Conservation (phyloP, 2,888 invertebrate species). For the Lepetodrilus schrolli region DNA sequence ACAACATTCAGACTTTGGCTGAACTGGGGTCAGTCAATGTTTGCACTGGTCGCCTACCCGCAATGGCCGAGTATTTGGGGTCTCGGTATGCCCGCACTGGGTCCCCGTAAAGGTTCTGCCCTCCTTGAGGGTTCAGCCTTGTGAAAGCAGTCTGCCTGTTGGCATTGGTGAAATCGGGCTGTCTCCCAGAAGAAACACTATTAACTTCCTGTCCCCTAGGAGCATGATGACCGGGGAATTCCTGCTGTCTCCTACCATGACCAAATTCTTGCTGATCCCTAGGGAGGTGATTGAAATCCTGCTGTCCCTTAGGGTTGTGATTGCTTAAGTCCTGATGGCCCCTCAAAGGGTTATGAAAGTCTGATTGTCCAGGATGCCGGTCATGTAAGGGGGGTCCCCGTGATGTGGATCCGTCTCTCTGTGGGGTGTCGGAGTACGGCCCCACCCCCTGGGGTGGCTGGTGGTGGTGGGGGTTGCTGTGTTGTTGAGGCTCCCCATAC, state of each 20-base stretch:
- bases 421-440: slow-evolving; percentile 15
- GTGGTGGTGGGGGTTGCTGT: slow-evolving; percentile 32
- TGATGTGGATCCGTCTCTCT: slow-evolving; percentile 25
- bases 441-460: slow-evolving; percentile 10
- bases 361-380: no score
- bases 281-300: background rate
- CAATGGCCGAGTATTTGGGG: slow-evolving; percentile 52
- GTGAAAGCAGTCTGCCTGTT: slow-evolving; percentile 10
- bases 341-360: no score
- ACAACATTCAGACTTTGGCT: slow-evolving; percentile 61
- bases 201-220: background rate
- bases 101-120: slow-evolving; percentile 46
- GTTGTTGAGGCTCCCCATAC: background rate
- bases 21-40: slow-evolving; percentile 59
- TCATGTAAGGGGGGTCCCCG: no score
- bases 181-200: background rate
- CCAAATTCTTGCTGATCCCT: no score
- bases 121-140: slow-evolving; percentile 25
- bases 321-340: no score
- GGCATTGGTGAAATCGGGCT: slow-evolving; percentile 18
- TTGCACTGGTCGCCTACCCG: slow-evolving; percentile 54
- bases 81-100: slow-evolving; percentile 55
- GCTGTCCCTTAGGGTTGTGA: no score
- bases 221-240: no score
- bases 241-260: no score